Base-by-base conservation (phyloP, 2,888 invertebrate genomes). In the Trichogramma dendrolimi region DNA sequence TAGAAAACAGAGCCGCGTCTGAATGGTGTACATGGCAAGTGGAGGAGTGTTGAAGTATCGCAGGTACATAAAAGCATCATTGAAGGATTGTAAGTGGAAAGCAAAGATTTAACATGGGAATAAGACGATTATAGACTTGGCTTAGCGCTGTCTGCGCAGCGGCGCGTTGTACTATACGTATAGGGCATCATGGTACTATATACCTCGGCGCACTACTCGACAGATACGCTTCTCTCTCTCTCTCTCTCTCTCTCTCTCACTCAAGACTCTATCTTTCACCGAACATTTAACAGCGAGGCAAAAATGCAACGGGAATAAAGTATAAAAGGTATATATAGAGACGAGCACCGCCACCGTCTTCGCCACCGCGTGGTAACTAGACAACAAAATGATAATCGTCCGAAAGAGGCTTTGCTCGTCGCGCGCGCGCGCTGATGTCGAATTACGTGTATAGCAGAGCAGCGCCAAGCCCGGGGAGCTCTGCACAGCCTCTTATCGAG, bases 71-170 rank as follows among this genome's bases (percentile, higher is more conserved):
- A 55, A 49, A 41, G 49, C 60, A 50, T 38, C 41, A 14, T 27
- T 43, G 57, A 53, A 59, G 58, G 58, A 67, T 66, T 62, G 27
- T 27, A 27, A 27, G 52, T 64, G 65, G 66, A 69, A 63, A 68
- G 68, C 67, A 67, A 67, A 75, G 73, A 75, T 76, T 76, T 71
- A 75, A 75, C 73, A 71, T 69, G 70, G 27, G 71, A 72, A 73
- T 76, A 75, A 77, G 76, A 75, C 73, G 75, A 76, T 77, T 76
- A 76, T 68, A 27, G 65, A 70, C 71, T 72, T 70, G 70, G 74
- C 73, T 74, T 74, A 71, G 64, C 68, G 66, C 64, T 66, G 27
- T 27, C 27, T 27, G 27, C 64, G 63, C 55, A 65, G 66, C 65
- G 61, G 27, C 27, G 27, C 3, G 27, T 27, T 27, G 27, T 27